Base-by-base conservation (phyloP, 2,113 vertebrate genomes). In the Polypterus senegalus region DNA sequence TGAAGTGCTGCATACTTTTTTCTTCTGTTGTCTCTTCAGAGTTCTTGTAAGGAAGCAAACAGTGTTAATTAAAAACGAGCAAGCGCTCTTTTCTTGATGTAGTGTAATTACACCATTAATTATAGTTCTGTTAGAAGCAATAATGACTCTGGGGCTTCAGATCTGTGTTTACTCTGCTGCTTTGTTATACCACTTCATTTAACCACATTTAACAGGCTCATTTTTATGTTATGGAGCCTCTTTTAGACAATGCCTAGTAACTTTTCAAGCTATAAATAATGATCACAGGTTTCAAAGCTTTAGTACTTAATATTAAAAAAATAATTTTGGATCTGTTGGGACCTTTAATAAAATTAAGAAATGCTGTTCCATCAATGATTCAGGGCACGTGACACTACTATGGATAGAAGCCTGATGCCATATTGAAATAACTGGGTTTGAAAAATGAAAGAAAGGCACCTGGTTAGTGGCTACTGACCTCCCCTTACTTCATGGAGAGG, bases 41-140 rank as follows among this genome's bases (percentile, higher is more conserved):
- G 8, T 7, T 45, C 8, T 4, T 7, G 56, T 27, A 7, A 43
- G 56, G 56, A 4, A 9, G 27, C 56, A 58, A 58, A 58, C 27
- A 58, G 5, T 58, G 56, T 45, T 58, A 58, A 58, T 58, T 5
- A 43, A 45, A 58, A 43, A 58, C 6, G 56, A 10, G n/a, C 56
- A 58, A 9, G 9, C 8, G 27, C 11, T 43, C 5, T 45, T 44
- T 45, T 45, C 27, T 43, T 5, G 54, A 9, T 11, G 54, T 55
- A 27, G 5, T 55, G 54, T 55, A 3, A 55, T 10, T 55, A 55
- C 43, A 58, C 3, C 5, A 58, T 58, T 58, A 11, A 43, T 43
- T 43, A 43, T 58, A 44, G n/a, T 6, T 9, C 4, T 3, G 5
- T 27, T 45, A 58, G 43, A 58, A 58, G 43, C 3, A 45, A 58